phyloP scores from a whole-genome alignment of 2,888 invertebrate species.

The Yponomeuta cagnagella region DNA sequence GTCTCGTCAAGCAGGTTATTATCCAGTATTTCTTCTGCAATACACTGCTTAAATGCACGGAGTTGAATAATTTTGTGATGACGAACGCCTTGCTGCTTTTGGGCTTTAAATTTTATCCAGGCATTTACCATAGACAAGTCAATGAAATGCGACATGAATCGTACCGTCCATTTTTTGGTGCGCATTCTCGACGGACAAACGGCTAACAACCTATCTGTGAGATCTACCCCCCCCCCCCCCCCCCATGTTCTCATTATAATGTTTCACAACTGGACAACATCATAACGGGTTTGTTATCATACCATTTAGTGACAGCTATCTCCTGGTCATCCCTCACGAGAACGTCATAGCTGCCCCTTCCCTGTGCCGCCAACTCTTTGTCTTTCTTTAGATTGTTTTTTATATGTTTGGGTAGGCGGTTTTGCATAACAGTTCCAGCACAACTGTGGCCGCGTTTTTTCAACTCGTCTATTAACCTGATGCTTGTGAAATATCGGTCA shows the following conservation, averaged over 20 bases:
- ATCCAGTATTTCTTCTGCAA: constrained; percentile 5
- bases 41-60: not conserved
- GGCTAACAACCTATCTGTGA: constrained; percentile 23
- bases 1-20: not conserved
- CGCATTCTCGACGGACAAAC: constrained; percentile 21
- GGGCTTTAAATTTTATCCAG: constrained; percentile 20
- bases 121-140: constrained; percentile 19
- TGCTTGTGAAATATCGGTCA: constrained; percentile 21
- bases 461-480: constrained; percentile 2
- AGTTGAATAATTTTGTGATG: not conserved
- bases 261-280: constrained; percentile 21
- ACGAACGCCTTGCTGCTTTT: constrained; percentile 1
- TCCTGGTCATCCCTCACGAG: constrained; percentile 18
- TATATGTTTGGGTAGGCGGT: no score
- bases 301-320: constrained; percentile 21
- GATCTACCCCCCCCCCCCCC: constrained; percentile 23
- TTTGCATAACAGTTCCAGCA: no score
- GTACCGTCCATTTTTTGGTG: constrained; percentile 22
- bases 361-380: constrained; percentile 13
- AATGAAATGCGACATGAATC: constrained; percentile 23
- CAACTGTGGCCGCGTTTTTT: no score
- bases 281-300: constrained; percentile 22
- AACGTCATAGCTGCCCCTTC: constrained; percentile 20
- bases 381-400: constrained; percentile 7
- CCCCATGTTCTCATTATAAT: constrained; percentile 23